Percentiles rank a stretch among this genome's conserved stretches.
phyloP scores from a whole-genome alignment of 2,113 vertebrate species.

The Thinocorus orbignyianus region DNA sequence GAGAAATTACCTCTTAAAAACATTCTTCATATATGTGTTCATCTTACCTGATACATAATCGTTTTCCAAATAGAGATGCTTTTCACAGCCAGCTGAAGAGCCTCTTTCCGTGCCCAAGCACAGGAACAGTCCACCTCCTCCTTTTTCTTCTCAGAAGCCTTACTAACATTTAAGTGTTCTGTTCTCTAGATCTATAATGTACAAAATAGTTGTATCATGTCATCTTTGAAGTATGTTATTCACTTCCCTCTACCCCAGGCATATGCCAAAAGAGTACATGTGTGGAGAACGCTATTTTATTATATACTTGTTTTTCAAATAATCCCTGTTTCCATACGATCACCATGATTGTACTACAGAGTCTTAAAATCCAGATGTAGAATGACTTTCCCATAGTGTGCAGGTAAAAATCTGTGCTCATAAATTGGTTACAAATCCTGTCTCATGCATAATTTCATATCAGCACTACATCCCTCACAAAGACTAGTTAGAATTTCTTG shows the following conservation, averaged over 20 bases:
- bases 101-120: neutral
- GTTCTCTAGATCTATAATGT: neutral
- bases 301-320: neutral
- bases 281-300: neutral
- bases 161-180: neutral
- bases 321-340: neutral
- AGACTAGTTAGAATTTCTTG: neutral
- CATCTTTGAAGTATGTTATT: neutral
- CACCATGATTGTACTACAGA: neutral
- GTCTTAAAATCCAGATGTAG: neutral
- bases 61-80: neutral
- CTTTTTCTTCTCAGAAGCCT: neutral
- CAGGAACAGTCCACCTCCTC: too few relatives aligned
- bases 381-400: neutral
- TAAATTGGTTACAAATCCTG: neutral
- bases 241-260: neutral
- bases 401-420: neutral
- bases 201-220: neutral
- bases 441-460: neutral
- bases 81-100: neutral
- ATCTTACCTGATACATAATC: neutral
- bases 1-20: neutral
- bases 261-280: neutral
- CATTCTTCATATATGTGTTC: neutral
- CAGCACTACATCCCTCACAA: neutral